Base-by-base conservation (phyloP, 2,888 invertebrate genomes). In the Ophonus ardosiacus region DNA sequence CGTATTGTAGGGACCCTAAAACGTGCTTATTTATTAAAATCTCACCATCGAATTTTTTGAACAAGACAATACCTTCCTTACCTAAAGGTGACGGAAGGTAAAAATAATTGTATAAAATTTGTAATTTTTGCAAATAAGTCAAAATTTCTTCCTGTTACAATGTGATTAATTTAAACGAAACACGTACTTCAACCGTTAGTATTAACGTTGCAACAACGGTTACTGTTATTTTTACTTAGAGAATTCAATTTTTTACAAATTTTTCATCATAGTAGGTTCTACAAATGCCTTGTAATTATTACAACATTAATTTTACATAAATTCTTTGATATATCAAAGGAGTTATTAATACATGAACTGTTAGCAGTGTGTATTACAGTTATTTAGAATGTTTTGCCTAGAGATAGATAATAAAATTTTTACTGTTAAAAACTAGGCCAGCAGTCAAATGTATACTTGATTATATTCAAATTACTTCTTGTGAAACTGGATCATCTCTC, bases 131-230 rank as follows among this genome's bases (percentile, higher is more conserved):
- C 18, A 15, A 43, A 51, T 21, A 74, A 17, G 43, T 74, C 71
- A 74, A 74, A 74, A 21, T 74, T 74, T 43, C 71, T 74, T 74
- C 71, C 71, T 74, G 71, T 43, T 71, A 71, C 71, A 43, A n/a
- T 43, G 71, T 43, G 71, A 74, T 74, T 74, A 74, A 74, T 74
- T 74, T 74, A 74, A 74, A 74, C 71, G 71, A 74, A 74, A 74
- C 71, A 74, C 71, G 71, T 74, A 74, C 18, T 13, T 51, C 13
- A 18, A 74, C 71, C 71, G 71, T 74, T 74, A 74, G 71, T 43
- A 68, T 68, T 68, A 74, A 74, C 71, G 71, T 18, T 74, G 17
- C 71, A 74, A 74, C 71, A 74, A 74, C 71, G 10, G 43, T 74
- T 74, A 74, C 71, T 74, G 71, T 74, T 74, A 74, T 51, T 43